Evolutionary conservation across 92 coral and sea anemone species (phyloP), one percentile per base, ranked within the genome.

Genomic region (Ricordea florida): DNA sequence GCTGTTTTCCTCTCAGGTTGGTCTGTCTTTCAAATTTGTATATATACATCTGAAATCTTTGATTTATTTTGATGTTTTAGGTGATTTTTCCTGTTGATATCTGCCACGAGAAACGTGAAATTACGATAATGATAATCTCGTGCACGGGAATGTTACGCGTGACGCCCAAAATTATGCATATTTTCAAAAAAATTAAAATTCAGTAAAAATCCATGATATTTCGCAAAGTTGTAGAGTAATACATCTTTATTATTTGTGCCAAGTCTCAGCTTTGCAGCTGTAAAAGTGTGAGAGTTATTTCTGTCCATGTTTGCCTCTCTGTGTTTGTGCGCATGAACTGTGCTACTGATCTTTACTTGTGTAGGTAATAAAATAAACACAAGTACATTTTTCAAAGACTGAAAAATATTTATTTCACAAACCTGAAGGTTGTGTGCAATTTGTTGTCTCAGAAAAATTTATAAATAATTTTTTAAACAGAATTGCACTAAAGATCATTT

Each of bases 131-230:
- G 20, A 60, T 60, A 0, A 60, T 60, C 38, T 60, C 24, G 31
- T 60, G 67, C 33, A 60, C 22, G 67, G 30, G 67, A 60, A 34
- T 60, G 67, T 60, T 60, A 60, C 67, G 67, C 32, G 67, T 60
- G 67, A 60, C 32, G 33, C 47, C 32, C 47, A 20, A 36, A 60
- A 35, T 60, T 60, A 35, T 60, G 47, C 31, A 60, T 60, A 60
- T 60, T 60, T 60, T 60, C 38, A 33, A 18, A 60, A 60, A 60
- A 60, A 10, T 33, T 34, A 59, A 59, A 59, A 59, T 59, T 59
- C 48, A 20, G 38, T 59, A 59, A 59, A 33, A 35, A 59, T 59
- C 66, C 46, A 33, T 34, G 46, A 36, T 33, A 5, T 34, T 36
- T 0, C 2, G 27, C 46, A 59, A 18, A 59, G 6, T 16, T 59